phyloP scores from a whole-genome alignment of 2,113 vertebrate species.

The Sebastes schlegelii region DNA sequence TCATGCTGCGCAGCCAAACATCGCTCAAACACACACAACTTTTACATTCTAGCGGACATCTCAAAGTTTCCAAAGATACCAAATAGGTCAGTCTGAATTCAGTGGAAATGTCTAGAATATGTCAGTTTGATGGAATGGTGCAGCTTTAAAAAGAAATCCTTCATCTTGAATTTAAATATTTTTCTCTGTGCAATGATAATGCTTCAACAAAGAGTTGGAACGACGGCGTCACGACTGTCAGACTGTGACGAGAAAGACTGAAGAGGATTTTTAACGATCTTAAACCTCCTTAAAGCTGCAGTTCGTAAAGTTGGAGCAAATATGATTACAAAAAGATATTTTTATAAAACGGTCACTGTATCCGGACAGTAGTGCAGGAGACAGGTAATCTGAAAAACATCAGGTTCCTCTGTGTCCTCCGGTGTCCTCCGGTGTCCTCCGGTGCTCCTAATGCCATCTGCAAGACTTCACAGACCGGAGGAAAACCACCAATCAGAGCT shows the following conservation, averaged over 20 bases:
- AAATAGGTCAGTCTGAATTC: conserved; percentile 1
- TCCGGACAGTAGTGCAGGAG: too few relatives aligned
- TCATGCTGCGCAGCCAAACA: neutral
- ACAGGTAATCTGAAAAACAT: too few relatives aligned
- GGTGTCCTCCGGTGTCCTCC: too few relatives aligned
- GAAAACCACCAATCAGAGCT: too few relatives aligned
- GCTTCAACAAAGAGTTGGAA: neutral
- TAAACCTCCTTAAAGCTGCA: neutral
- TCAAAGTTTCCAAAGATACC: conserved; percentile 11
- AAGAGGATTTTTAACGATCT: conserved; percentile 5
- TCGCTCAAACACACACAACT: neutral
- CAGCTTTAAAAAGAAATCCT: neutral
- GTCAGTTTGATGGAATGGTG: neutral
- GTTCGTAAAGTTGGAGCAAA: too few relatives aligned
- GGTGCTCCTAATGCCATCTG: too few relatives aligned
- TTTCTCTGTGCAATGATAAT: neutral
- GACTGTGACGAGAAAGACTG: neutral
- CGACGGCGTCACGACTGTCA: neutral
- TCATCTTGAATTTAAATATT: conserved; percentile 1
- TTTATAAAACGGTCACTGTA: too few relatives aligned
- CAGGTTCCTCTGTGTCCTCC: too few relatives aligned
- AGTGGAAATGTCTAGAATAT: neutral
- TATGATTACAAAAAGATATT: too few relatives aligned
- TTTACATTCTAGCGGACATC: neutral
- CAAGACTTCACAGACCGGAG: too few relatives aligned